These are phyloP conservation scores for Dasypogon diadema DNA, from an alignment of 2,888 invertebrate species.

Conservation along the genomic window DNA sequence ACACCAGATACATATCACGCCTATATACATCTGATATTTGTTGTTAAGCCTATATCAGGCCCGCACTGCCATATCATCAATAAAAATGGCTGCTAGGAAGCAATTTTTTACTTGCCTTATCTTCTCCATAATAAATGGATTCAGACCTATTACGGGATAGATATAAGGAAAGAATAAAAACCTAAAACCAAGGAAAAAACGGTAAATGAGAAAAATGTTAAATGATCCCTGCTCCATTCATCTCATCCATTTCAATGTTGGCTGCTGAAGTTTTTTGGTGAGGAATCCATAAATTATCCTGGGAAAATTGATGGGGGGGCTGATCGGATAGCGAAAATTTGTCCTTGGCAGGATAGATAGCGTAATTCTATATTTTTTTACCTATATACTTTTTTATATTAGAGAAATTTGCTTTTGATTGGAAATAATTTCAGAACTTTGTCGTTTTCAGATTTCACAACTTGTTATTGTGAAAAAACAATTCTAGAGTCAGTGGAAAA, in stretches of 20 bases:
- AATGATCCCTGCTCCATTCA: not conserved
- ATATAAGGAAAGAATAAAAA: not conserved
- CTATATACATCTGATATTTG: too few relatives aligned
- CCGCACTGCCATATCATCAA: not conserved
- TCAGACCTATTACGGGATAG: not conserved
- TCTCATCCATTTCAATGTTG: not conserved
- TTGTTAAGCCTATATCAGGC: not conserved
- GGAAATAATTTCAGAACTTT: too few relatives aligned
- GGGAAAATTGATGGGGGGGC: not conserved
- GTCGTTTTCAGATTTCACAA: too few relatives aligned
- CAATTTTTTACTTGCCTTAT: not conserved
- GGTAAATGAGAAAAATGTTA: not conserved
- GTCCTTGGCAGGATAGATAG: too few relatives aligned
- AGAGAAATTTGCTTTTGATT: too few relatives aligned
- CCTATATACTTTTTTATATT: too few relatives aligned
- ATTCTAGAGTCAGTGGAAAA: too few relatives aligned
- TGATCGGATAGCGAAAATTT: not conserved
- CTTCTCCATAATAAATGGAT: not conserved
- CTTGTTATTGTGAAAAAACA: too few relatives aligned
- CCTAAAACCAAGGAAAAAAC: not conserved
- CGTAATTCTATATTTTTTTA: too few relatives aligned
- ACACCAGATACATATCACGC: too few relatives aligned
- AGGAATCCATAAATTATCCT: not conserved
- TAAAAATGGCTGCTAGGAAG: not conserved
- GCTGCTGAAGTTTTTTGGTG: not conserved